Conservation (phyloP, 2,888 invertebrate genomes). For the Netelia melanura region DNA sequence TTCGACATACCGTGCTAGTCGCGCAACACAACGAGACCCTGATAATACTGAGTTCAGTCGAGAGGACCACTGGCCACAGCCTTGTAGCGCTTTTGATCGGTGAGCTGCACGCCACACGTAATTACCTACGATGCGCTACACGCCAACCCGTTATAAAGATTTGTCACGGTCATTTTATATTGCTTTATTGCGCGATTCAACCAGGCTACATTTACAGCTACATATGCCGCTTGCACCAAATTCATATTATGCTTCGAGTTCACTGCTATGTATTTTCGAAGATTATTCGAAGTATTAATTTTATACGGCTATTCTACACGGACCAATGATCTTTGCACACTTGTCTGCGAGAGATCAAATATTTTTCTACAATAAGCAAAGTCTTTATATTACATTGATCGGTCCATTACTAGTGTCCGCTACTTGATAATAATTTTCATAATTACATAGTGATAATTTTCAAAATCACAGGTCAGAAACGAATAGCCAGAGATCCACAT, state of each 20-base stretch:
- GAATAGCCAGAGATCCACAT: not conserved
- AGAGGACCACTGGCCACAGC: constrained; percentile 51
- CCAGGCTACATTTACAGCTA: too few relatives aligned
- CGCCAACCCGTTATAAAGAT: not conserved
- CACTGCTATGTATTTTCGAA: too few relatives aligned
- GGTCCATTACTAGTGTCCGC: too few relatives aligned
- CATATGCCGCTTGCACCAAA: too few relatives aligned
- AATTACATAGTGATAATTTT: constrained; percentile 7
- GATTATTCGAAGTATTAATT: too few relatives aligned
- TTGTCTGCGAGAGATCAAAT: too few relatives aligned
- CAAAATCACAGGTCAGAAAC: constrained; percentile 36
- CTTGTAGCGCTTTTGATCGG: constrained; percentile 66
- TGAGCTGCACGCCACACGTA: constrained; percentile 44
- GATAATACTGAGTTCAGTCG: constrained; percentile 46
- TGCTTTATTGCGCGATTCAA: too few relatives aligned
- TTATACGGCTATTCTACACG: too few relatives aligned
- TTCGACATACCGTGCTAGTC: constrained; percentile 20
- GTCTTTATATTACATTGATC: too few relatives aligned
- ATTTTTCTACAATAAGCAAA: too few relatives aligned
- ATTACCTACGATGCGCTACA: not conserved
- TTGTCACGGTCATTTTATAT: not conserved
- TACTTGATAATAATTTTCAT: not conserved
- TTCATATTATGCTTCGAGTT: too few relatives aligned
- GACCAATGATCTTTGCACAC: too few relatives aligned
- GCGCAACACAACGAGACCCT: constrained; percentile 7